Evolutionary conservation across 2,888 invertebrate genomes (phyloP).

Genomic region (Pteria penguin): DNA sequence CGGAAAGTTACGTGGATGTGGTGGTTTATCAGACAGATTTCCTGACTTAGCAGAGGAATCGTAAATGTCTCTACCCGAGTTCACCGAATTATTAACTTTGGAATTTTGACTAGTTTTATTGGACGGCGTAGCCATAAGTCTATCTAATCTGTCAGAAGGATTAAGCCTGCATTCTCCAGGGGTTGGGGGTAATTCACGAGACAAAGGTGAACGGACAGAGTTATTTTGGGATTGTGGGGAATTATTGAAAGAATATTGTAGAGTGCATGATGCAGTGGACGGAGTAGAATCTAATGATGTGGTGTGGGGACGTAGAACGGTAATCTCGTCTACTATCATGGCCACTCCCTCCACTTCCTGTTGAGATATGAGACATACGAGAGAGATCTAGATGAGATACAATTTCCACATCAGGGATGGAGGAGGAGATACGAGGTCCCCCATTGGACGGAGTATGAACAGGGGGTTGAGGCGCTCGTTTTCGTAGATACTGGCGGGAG

Average conservation of each 20-base stretch:
- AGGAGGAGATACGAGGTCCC: slow-evolving; percentile 30
- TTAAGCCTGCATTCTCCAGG: slow-evolving; percentile 45
- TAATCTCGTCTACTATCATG: slow-evolving; percentile 59
- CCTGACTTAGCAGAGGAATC: slow-evolving; percentile 36
- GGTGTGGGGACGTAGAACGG: slow-evolving; percentile 53
- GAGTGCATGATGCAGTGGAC: slow-evolving; percentile 37
- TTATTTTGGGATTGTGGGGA: slow-evolving; percentile 37
- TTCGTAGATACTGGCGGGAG: slow-evolving; percentile 35
- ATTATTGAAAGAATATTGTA: slow-evolving; percentile 41
- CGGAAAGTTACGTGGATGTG: slow-evolving; percentile 39
- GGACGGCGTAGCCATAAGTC: slow-evolving; percentile 29
- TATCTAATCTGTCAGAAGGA: slow-evolving; percentile 51
- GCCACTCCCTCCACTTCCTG: slow-evolving; percentile 63
- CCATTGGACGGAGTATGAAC: slow-evolving; percentile 29
- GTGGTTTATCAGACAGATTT: slow-evolving; percentile 33
- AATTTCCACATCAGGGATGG: slow-evolving; percentile 55
- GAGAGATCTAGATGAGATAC: slow-evolving; percentile 59
- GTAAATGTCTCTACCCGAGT: slow-evolving; percentile 49
- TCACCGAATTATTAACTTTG: slow-evolving; percentile 48
- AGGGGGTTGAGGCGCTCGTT: slow-evolving; percentile 51
- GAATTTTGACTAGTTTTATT: slow-evolving; percentile 56
- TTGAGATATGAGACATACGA: slow-evolving; percentile 65
- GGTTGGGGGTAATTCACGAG: slow-evolving; percentile 52
- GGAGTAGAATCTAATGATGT: slow-evolving; percentile 38
- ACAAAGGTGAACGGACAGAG: slow-evolving; percentile 31